Evolutionary conservation across 1,140 invertebrate genomes (phyloP).

Genomic region (Periplaneta americana): DNA sequence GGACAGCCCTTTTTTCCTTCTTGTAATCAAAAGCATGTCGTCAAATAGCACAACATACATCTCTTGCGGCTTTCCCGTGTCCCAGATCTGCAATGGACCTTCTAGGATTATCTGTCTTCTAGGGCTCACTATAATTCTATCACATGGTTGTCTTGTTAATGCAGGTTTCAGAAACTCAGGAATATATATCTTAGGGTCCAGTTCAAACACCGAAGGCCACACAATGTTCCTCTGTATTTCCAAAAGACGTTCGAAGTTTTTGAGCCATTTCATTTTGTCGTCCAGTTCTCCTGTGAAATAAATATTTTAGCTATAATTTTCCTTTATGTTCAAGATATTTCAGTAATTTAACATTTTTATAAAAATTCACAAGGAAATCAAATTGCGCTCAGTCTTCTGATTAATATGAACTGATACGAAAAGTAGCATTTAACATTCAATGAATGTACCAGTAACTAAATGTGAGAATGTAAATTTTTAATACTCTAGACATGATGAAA

Average conservation of each 20-base stretch:
- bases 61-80: constrained; percentile 48
- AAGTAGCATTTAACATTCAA: too few species aligned
- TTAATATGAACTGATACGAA: too few species aligned
- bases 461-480: too few species aligned
- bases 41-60: constrained; percentile 64
- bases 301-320: not conserved
- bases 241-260: constrained; percentile 64
- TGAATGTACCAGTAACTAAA: too few species aligned
- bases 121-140: constrained; percentile 58
- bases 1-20: constrained; percentile 51
- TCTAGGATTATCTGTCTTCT: constrained; percentile 57
- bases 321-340: not conserved
- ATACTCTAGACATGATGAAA: too few species aligned
- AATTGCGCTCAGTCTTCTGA: too few species aligned
- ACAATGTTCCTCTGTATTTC: constrained; percentile 62
- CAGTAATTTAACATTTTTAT: not conserved
- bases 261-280: constrained; percentile 68
- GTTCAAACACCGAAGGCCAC: constrained; percentile 59
- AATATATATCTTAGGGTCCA: constrained; percentile 58
- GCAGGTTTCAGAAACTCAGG: constrained; percentile 49
- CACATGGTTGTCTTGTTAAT: constrained; percentile 60
- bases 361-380: too few species aligned
- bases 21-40: constrained; percentile 62
- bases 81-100: constrained; percentile 51
- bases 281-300: constrained; percentile 53